Percentiles rank a stretch among this genome's conserved stretches.
Conservation (phyloP, 2,113 vertebrate species). For the Spermophilus dauricus region DNA sequence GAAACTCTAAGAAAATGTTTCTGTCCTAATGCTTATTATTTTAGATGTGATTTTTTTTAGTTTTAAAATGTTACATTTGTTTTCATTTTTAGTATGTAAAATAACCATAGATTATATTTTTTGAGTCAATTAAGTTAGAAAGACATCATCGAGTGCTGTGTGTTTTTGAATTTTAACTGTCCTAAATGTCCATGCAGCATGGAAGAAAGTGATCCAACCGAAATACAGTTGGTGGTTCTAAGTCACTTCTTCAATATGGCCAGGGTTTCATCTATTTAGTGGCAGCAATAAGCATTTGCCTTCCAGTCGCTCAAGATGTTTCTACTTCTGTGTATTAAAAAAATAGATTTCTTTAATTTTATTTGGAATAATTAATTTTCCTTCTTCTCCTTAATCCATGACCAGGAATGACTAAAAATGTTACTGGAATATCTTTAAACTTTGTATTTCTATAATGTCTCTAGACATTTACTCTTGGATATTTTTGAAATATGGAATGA, state of each 20-base stretch:
- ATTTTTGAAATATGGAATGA: not conserved
- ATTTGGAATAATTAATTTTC: not conserved
- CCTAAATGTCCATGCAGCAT: not conserved
- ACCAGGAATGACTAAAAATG: not conserved
- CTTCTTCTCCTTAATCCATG: not conserved
- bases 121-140: not conserved
- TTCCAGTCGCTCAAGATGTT: slow-evolving; percentile 19
- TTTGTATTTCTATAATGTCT: not conserved
- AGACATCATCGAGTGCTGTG: not conserved
- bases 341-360: slow-evolving; percentile 19
- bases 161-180: slow-evolving; percentile 14
- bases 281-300: not conserved
- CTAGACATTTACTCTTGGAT: not conserved
- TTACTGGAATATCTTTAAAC: slow-evolving; percentile 21
- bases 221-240: not conserved
- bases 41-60: not conserved
- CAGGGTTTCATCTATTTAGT: slow-evolving; percentile 34
- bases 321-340: not conserved
- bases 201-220: not conserved
- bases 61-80: slow-evolving; percentile 25
- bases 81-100: not conserved
- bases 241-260: not conserved
- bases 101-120: not conserved
- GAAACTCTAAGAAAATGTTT: not conserved
- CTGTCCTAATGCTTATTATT: not conserved